Evolutionary conservation across 1,140 invertebrate species (phyloP).

Genomic region (Drosophila varians): DNA sequence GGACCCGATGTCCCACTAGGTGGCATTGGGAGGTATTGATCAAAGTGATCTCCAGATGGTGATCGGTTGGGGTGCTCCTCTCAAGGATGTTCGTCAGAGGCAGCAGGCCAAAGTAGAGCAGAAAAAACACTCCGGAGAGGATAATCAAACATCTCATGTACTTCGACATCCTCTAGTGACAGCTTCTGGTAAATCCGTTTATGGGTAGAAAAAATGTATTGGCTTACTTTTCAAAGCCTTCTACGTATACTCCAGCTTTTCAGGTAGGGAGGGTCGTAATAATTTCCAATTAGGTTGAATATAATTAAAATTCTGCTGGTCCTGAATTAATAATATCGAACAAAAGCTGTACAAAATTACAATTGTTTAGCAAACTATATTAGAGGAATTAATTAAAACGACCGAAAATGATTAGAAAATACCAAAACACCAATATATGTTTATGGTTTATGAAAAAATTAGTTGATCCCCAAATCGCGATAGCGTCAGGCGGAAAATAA

Average conservation of each 20-base stretch:
- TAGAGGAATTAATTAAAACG: constrained; percentile 66
- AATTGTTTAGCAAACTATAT: constrained; percentile 4
- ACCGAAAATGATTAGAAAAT: constrained; percentile 43
- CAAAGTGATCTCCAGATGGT: constrained; percentile 2
- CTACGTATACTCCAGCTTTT: no score
- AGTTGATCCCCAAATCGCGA: constrained; percentile 58
- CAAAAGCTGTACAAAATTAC: not conserved
- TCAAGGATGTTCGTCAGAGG: constrained; percentile 1
- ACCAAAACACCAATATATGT: constrained; percentile 29
- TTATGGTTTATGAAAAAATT: constrained; percentile 36
- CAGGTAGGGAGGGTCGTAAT: no score
- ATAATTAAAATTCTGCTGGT: constrained; percentile 41
- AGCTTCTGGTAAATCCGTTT: not conserved
- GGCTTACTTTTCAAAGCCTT: not conserved
- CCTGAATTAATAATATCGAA: constrained; percentile 31
- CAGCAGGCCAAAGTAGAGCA: constrained; percentile 14
- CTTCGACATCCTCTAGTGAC: not conserved
- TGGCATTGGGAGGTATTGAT: constrained; percentile 44
- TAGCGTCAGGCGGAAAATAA: constrained; percentile 30
- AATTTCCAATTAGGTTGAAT: constrained; percentile 9
- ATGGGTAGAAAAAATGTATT: no score
- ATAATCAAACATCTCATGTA: constrained; percentile 6
- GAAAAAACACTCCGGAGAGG: constrained; percentile 6
- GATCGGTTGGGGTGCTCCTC: not conserved
- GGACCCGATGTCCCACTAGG: not conserved